phyloP scores from a whole-genome alignment of 2,797 vertebrate species.

The Peromyscus nudipes region DNA sequence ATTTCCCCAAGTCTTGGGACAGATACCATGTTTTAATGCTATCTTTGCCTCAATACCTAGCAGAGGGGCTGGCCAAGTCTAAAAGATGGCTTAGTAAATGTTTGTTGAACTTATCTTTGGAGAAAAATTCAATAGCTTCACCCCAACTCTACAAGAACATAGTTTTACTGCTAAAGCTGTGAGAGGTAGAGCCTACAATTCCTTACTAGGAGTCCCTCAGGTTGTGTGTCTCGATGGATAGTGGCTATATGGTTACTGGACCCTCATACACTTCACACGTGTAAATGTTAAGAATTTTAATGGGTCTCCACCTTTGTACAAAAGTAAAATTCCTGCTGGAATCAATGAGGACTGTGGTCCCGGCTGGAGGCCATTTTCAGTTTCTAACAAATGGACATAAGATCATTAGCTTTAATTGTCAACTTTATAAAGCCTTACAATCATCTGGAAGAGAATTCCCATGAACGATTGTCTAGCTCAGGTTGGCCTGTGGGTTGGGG shows the following conservation, averaged over 20 bases:
- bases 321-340: not conserved
- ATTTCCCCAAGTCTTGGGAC: not conserved
- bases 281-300: not conserved
- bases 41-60: not conserved
- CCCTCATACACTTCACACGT: not conserved
- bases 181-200: not conserved
- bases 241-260: not conserved
- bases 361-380: not conserved
- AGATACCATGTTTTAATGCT: not conserved
- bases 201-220: not conserved
- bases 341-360: not conserved
- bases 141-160: not conserved
- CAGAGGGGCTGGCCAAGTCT: not conserved
- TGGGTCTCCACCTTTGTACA: not conserved
- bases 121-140: constrained; percentile 38
- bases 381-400: not conserved
- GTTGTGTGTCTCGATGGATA: not conserved
- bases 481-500: not conserved
- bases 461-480: not conserved
- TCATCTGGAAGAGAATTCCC: not conserved
- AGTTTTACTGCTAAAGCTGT: not conserved
- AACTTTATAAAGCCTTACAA: not conserved
- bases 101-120: constrained; percentile 25
- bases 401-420: not conserved
- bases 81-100: not conserved